A percentile compares a stretch with the other conserved stretches of the same genome.
Evolutionary conservation across 2,113 vertebrate species (phyloP).

Genomic region (Rallus limicola): DNA sequence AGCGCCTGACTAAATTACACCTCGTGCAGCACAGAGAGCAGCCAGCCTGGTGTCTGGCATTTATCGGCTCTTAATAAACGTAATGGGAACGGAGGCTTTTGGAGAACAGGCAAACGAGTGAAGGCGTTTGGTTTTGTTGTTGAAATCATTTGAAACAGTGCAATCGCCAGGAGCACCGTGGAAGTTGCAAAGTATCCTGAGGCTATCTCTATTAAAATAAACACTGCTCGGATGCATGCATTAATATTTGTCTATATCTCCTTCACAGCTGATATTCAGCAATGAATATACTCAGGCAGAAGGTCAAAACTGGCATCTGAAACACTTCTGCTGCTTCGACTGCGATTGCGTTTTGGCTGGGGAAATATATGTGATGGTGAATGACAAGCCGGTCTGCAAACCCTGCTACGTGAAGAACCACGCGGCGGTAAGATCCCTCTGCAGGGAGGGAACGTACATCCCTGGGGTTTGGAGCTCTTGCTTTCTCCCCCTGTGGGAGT

Average conservation of each 20-base stretch:
- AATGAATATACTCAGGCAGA: conserved; percentile 98
- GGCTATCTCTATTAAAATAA: background rate
- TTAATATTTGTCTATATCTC: background rate
- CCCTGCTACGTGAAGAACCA: conserved; percentile 94
- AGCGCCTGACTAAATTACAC: background rate
- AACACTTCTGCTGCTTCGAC: conserved; percentile 99
- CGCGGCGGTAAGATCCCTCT: conserved; percentile 83
- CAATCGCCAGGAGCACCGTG: background rate
- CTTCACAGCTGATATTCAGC: conserved; percentile 91
- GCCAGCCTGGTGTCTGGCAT: background rate
- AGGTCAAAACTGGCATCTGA: conserved; percentile 96
- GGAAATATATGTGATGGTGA: conserved; percentile 93
- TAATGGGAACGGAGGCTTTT: background rate
- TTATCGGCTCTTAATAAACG: background rate
- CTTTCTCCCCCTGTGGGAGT: background rate
- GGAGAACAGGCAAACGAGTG: background rate
- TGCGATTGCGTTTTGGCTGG: conserved; percentile 94
- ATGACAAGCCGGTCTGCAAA: conserved; percentile 90
- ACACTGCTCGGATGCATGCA: background rate
- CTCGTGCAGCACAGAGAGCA: background rate
- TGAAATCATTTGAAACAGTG: background rate
- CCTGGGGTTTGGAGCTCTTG: background rate
- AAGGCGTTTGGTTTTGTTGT: background rate
- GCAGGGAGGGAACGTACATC: background rate
- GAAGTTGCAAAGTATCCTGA: background rate